Evolutionary conservation across 2,888 invertebrate genomes (phyloP).

Genomic region (Eupithecia subumbrata): DNA sequence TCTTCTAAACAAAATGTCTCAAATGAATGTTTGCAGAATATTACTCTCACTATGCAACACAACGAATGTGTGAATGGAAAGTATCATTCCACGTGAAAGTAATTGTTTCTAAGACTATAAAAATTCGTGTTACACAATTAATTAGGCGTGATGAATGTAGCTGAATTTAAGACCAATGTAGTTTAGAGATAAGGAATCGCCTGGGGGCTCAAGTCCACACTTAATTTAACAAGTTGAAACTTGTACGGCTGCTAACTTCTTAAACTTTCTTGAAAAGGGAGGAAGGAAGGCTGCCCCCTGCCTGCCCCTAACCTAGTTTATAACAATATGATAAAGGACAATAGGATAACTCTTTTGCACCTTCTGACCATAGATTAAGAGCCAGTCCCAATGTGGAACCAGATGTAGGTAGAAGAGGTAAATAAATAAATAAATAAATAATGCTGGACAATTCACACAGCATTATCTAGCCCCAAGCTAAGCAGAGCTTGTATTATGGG

Average conservation of each 20-base stretch:
- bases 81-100: constrained; percentile 62
- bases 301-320: not conserved
- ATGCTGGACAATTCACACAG: no score
- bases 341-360: not conserved
- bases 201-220: constrained; percentile 12
- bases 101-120: constrained; percentile 47
- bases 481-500: no score
- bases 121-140: constrained; percentile 41
- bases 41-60: constrained; percentile 50
- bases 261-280: constrained; percentile 5
- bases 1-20: constrained; percentile 49
- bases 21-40: constrained; percentile 46
- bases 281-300: not conserved
- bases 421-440: no score
- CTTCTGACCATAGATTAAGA: not conserved
- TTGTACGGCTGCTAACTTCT: constrained; percentile 11
- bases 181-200: not conserved
- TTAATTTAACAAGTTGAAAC: constrained; percentile 25
- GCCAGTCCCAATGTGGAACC: no score
- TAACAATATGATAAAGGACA: not conserved
- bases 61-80: constrained; percentile 60
- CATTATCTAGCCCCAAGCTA: no score
- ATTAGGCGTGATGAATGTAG: constrained; percentile 35
- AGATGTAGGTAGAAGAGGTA: not conserved
- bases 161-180: constrained; percentile 8